Percentiles rank a stretch among this genome's conserved stretches.
Conservation (phyloP, 2,888 invertebrate genomes). For the Chironomus tentans region DNA sequence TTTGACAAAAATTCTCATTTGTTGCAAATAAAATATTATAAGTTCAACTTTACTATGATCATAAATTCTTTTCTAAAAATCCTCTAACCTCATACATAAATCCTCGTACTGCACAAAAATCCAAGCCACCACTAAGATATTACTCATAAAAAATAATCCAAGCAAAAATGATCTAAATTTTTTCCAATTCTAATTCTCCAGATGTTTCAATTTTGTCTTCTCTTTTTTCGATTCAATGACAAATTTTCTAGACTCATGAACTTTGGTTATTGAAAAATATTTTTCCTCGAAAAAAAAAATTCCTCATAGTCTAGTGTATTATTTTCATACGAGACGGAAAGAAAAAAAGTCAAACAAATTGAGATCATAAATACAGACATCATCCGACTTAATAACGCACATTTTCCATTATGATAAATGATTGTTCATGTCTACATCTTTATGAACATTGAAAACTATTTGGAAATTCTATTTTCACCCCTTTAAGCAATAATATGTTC, state of each 20-base stretch:
- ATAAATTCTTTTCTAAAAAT: too few relatives aligned
- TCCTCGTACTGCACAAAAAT: background rate
- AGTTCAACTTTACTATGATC: too few relatives aligned
- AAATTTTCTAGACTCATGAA: conserved; percentile 1
- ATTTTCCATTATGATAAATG: conserved; percentile 17
- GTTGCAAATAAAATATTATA: too few relatives aligned
- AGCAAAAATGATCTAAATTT: background rate
- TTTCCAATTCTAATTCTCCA: background rate
- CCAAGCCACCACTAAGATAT: background rate
- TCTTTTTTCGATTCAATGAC: background rate
- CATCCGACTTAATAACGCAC: conserved; percentile 1
- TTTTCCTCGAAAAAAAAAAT: background rate
- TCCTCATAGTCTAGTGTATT: background rate
- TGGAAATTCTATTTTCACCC: conserved; percentile 9
- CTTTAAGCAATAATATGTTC: background rate
- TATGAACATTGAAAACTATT: conserved; percentile 18
- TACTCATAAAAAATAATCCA: background rate
- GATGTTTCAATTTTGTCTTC: background rate
- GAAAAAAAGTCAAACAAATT: conserved; percentile 12
- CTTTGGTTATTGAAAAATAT: background rate
- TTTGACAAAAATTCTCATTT: too few relatives aligned
- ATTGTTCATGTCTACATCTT: conserved; percentile 7
- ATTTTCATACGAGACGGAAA: background rate
- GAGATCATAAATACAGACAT: conserved; percentile 20
- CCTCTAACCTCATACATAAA: background rate